Percentiles rank a stretch among this genome's conserved stretches.
Evolutionary conservation across 2,113 vertebrate species (phyloP).

Genomic region (Cavia porcellus): DNA sequence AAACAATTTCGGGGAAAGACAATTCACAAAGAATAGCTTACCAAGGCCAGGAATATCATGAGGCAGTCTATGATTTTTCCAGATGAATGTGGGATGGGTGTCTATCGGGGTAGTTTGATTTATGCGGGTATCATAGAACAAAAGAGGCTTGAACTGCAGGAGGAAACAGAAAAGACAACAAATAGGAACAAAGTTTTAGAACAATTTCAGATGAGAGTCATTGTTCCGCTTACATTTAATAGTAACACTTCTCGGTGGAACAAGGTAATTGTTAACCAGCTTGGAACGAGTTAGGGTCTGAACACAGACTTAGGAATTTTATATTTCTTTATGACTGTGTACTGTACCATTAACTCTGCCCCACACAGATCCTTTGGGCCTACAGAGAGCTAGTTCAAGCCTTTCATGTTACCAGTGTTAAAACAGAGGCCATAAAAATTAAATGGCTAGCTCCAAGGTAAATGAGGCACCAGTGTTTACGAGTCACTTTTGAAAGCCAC

Average conservation of each 20-base stretch:
- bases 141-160: slow-evolving; percentile 90
- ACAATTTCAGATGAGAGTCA: neutral
- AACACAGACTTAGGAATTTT: neutral
- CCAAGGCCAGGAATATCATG: slow-evolving; percentile 85
- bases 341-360: slow-evolving; percentile 17
- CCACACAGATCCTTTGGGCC: neutral
- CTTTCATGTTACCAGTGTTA: slow-evolving; percentile 53
- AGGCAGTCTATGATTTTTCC: slow-evolving; percentile 91
- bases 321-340: slow-evolving; percentile 46
- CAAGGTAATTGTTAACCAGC: neutral
- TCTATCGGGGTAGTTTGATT: slow-evolving; percentile 70
- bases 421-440: slow-evolving; percentile 14
- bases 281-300: neutral
- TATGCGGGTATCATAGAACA: slow-evolving; percentile 89
- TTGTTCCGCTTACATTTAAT: neutral
- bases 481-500: neutral
- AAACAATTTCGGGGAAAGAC: neutral
- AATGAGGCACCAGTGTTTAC: neutral
- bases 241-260: neutral
- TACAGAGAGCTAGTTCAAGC: neutral
- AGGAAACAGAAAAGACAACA: neutral
- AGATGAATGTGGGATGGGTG: slow-evolving; percentile 86
- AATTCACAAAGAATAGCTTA: slow-evolving; percentile 77
- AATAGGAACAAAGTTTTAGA: slow-evolving; percentile 26
- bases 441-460: neutral